Percentiles rank a stretch among this genome's conserved stretches.
phyloP scores from a whole-genome alignment of 2,888 invertebrate species.

The Marasmarcha lunaedactyla region DNA sequence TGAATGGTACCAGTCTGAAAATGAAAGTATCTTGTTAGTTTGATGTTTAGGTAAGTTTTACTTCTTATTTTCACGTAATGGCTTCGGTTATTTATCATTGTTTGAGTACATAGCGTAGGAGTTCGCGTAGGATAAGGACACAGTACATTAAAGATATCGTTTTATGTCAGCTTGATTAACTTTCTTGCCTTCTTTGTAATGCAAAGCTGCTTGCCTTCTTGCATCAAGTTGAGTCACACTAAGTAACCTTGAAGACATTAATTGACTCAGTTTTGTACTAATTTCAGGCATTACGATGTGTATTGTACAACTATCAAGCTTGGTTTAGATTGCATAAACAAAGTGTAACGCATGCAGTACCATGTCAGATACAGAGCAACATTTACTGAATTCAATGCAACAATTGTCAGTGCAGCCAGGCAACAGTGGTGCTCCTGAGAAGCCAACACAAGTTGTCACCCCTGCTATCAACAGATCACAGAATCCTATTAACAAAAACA shows the following conservation, averaged over 20 bases:
- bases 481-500: constrained; percentile 39
- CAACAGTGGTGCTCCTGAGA: constrained; percentile 54
- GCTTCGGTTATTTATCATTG: too few species aligned
- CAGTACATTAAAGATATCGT: background rate
- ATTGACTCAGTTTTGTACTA: constrained; percentile 17
- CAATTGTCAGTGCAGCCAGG: constrained; percentile 62
- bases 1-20: background rate
- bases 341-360: constrained; percentile 42
- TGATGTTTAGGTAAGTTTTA: too few species aligned
- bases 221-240: background rate
- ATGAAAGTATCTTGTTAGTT: too few species aligned
- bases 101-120: background rate
- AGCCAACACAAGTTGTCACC: constrained; percentile 63
- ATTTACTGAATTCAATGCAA: constrained; percentile 64
- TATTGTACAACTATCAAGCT: constrained; percentile 21
- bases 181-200: background rate
- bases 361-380: constrained; percentile 68
- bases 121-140: background rate
- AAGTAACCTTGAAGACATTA: constrained; percentile 17
- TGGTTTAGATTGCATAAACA: constrained; percentile 27
- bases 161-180: background rate
- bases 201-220: background rate
- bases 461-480: constrained; percentile 62
- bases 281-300: constrained; percentile 50
- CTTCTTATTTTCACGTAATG: too few species aligned